phyloP scores from a whole-genome alignment of 2,888 invertebrate species.

The Biston betularia region DNA sequence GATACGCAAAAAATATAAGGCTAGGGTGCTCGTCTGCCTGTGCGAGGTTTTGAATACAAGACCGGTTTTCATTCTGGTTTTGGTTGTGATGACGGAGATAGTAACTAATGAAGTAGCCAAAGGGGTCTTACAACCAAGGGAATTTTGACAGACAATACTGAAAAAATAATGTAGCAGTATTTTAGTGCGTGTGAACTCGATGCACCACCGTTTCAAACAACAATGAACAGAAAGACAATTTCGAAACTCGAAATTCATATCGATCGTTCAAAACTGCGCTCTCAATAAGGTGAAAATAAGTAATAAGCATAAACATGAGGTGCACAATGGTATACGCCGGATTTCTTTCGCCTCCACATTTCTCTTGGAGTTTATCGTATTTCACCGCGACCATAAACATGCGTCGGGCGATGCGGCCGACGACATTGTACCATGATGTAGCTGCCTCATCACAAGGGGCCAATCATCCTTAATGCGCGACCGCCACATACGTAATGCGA shows the following conservation, averaged over 20 bases:
- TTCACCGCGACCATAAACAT: slow-evolving; percentile 80
- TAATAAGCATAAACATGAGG: slow-evolving; percentile 82
- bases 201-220: slow-evolving; percentile 38
- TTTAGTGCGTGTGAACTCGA: slow-evolving; percentile 50
- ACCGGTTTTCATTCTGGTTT: slow-evolving; percentile 69
- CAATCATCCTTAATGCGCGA: slow-evolving; percentile 85
- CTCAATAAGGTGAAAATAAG: slow-evolving; percentile 81
- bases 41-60: slow-evolving; percentile 59
- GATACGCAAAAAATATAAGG: slow-evolving; percentile 37
- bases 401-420: slow-evolving; percentile 73
- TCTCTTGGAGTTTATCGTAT: slow-evolving; percentile 81
- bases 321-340: slow-evolving; percentile 75
- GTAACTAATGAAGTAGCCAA: slow-evolving; percentile 58
- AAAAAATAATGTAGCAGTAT: slow-evolving; percentile 26
- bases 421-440: slow-evolving; percentile 84
- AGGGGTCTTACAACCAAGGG: slow-evolving; percentile 49
- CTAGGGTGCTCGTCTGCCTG: slow-evolving; percentile 41
- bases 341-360: slow-evolving; percentile 82
- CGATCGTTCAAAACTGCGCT: slow-evolving; percentile 67
- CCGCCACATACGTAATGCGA: slow-evolving; percentile 86
- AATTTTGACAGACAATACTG: slow-evolving; percentile 46
- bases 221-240: slow-evolving; percentile 56
- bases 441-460: slow-evolving; percentile 84
- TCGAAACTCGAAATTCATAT: slow-evolving; percentile 61
- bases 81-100: slow-evolving; percentile 64